These are phyloP conservation scores for Hipposideros armiger DNA, from an alignment of 2,113 vertebrate species.

Conservation along the genomic window DNA sequence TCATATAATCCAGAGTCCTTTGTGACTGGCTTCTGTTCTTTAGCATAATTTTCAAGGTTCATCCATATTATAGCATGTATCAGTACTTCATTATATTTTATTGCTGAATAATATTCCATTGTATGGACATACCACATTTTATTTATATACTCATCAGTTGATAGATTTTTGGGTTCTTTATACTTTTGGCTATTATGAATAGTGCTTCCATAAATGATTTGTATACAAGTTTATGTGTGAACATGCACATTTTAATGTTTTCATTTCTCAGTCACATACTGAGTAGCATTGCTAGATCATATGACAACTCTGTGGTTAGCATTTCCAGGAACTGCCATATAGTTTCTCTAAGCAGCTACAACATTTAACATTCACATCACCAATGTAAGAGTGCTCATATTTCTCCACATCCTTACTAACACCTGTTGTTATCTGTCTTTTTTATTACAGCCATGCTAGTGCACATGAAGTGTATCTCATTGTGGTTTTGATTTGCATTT, in stretches of 20 bases:
- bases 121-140: background rate
- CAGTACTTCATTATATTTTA: background rate
- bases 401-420: background rate
- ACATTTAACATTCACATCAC: background rate
- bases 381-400: background rate
- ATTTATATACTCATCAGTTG: background rate
- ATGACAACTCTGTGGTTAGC: background rate
- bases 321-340: background rate
- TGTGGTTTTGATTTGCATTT: conserved; percentile 44
- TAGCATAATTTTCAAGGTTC: background rate
- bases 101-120: background rate
- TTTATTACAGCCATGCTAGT: background rate
- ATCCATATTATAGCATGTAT: background rate
- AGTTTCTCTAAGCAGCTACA: background rate
- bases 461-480: background rate
- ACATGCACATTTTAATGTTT: background rate
- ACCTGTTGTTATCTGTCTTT: background rate
- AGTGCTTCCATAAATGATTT: background rate
- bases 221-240: background rate
- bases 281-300: background rate
- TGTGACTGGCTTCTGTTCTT: background rate
- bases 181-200: background rate
- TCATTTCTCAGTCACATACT: background rate
- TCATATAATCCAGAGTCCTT: background rate
- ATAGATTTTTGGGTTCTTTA: background rate